These are phyloP conservation scores for Ataeniobius toweri DNA, from an alignment of 2,797 vertebrate species.

Conservation along the genomic window DNA sequence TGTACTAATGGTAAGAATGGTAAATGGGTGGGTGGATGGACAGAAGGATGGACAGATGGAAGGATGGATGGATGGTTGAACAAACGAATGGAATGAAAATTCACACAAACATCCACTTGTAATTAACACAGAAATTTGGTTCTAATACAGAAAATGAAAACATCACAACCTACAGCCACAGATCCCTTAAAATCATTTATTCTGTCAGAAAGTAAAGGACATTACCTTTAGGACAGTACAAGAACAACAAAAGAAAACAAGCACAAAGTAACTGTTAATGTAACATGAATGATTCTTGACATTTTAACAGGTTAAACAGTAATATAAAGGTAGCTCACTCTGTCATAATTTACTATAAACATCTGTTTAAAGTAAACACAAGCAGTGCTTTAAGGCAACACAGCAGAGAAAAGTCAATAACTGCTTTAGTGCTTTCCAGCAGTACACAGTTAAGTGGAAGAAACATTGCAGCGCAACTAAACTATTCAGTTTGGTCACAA, in stretches of 20 bases:
- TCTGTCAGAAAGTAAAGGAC: neutral
- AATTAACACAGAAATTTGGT: neutral
- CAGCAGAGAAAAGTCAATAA: constrained; percentile 18
- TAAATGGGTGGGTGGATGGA: no score
- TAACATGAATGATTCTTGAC: neutral
- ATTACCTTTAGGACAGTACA: neutral
- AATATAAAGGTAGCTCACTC: neutral
- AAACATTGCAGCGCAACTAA: constrained; percentile 24
- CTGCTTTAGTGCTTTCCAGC: constrained; percentile 35
- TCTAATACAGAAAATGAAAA: neutral
- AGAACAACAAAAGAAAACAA: neutral
- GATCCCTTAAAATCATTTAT: neutral
- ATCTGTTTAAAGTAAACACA: constrained; percentile 5
- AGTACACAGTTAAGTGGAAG: constrained; percentile 13
- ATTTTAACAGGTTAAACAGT: neutral
- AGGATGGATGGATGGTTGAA: neutral
- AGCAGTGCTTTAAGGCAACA: constrained; percentile 14
- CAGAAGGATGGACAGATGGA: neutral
- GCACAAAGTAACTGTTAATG: neutral
- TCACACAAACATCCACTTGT: neutral
- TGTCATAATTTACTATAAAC: constrained; percentile 9
- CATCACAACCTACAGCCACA: no score
- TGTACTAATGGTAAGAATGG: no score
- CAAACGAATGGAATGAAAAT: neutral
- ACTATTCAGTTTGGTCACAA: constrained; percentile 69